A percentile compares a stretch with the other conserved stretches of the same genome.
Evolutionary conservation across 2,113 vertebrate species (phyloP).

Genomic region (Mirounga angustirostris): DNA sequence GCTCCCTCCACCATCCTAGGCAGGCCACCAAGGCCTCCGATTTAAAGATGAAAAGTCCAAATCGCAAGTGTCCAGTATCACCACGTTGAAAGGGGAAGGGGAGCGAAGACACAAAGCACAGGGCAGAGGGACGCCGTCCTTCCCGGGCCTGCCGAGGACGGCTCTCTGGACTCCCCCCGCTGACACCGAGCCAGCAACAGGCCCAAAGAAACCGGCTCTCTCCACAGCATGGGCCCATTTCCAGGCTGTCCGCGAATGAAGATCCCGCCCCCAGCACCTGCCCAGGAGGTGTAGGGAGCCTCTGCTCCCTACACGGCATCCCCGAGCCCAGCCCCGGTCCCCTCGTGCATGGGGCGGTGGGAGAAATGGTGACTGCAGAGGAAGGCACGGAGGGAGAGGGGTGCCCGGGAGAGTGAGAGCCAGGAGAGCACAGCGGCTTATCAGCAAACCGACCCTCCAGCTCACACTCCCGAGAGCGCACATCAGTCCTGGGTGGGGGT

Average conservation of each 20-base stretch:
- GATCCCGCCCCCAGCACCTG: background rate
- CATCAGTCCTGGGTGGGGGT: background rate
- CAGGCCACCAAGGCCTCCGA: background rate
- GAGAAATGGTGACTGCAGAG: background rate
- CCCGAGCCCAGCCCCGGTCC: background rate
- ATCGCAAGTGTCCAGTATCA: background rate
- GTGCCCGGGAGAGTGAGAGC: fast-evolving
- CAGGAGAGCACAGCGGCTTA: background rate
- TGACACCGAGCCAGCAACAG: fast-evolving
- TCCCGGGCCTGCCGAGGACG: too few species aligned
- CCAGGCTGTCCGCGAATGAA: background rate
- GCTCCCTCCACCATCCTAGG: background rate
- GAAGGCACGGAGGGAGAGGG: background rate
- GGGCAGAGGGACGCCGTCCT: background rate
- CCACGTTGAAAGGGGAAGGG: background rate
- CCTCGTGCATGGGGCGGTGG: background rate
- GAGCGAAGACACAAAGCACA: background rate
- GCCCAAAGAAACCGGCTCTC: too few species aligned
- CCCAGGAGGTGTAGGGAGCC: fast-evolving
- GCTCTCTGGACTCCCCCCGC: background rate
- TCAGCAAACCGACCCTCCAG: background rate
- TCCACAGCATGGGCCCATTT: fast-evolving
- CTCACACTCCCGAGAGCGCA: background rate
- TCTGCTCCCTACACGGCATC: background rate
- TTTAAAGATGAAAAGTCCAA: background rate